Evolutionary conservation across 1,140 invertebrate species (phyloP).

Genomic region (Sinonovacula constricta): DNA sequence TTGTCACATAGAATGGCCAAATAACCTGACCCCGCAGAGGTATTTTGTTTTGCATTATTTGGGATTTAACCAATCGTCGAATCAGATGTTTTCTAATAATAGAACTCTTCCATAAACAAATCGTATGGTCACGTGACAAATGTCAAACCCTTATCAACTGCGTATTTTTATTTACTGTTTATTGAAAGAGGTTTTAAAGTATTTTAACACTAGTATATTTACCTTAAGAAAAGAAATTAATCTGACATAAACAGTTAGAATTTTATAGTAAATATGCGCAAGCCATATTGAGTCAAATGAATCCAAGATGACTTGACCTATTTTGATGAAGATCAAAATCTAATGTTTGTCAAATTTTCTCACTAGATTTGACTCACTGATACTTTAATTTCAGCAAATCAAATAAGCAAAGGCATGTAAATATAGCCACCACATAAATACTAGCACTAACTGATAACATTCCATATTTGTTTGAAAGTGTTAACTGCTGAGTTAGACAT

Average conservation of each 20-base stretch:
- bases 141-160: not conserved
- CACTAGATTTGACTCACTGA: no score
- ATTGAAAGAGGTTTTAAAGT: not conserved
- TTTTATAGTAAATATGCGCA: not conserved
- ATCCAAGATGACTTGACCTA: not conserved
- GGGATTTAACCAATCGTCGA: slow-evolving; percentile 29
- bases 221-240: not conserved
- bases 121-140: slow-evolving; percentile 38
- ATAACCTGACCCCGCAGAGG: slow-evolving; percentile 46
- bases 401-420: no score
- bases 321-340: not conserved
- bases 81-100: slow-evolving; percentile 49
- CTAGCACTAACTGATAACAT: no score
- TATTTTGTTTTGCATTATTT: slow-evolving; percentile 19
- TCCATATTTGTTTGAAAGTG: no score
- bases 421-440: no score
- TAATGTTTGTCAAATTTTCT: no score
- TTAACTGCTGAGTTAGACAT: no score
- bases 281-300: not conserved
- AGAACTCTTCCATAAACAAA: slow-evolving; percentile 32
- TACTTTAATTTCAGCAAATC: no score
- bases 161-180: not conserved
- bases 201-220: not conserved
- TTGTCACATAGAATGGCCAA: slow-evolving; percentile 75
- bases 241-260: not conserved